phyloP scores from a whole-genome alignment of 64 coral and sea anemone species.

The Pocillopora verrucosa region DNA sequence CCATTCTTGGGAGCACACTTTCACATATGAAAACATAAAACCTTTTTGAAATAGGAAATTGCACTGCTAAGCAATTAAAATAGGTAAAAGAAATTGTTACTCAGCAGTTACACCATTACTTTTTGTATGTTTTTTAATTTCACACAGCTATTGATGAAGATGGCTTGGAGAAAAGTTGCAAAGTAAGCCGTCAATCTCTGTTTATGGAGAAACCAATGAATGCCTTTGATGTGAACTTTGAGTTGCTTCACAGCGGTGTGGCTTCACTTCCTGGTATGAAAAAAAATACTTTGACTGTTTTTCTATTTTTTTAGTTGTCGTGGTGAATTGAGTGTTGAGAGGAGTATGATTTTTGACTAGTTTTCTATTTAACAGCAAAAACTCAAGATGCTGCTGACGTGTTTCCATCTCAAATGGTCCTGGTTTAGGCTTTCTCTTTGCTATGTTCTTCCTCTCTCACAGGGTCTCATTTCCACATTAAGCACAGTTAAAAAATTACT shows the following conservation, averaged over 20 bases:
- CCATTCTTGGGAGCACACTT: neutral
- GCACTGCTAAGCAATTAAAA: too few species aligned
- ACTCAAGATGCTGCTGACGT: neutral
- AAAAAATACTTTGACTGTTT: neutral
- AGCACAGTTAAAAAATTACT: too few species aligned
- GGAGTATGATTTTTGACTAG: neutral
- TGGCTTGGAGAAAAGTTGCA: constrained; percentile 52
- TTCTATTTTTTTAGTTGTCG: neutral
- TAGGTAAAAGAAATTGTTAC: too few species aligned
- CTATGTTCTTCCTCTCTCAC: too few species aligned
- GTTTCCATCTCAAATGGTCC: too few species aligned
- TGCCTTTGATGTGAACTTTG: constrained; percentile 96
- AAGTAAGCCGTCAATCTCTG: constrained; percentile 71
- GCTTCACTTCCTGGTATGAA: constrained; percentile 85
- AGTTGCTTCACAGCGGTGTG: constrained; percentile 85
- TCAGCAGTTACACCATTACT: neutral
- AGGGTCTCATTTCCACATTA: too few species aligned
- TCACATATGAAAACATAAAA: neutral
- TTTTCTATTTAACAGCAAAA: neutral
- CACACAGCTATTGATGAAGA: constrained; percentile 63
- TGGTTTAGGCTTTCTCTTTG: too few species aligned
- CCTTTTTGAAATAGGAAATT: neutral
- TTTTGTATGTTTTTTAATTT: neutral
- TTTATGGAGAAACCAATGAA: constrained; percentile 85
- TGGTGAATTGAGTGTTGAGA: neutral